Evolutionary conservation across 2,888 invertebrate genomes (phyloP), one percentile per base, ranked within the genome.

Genomic region (Hipparchia sbordonii): DNA sequence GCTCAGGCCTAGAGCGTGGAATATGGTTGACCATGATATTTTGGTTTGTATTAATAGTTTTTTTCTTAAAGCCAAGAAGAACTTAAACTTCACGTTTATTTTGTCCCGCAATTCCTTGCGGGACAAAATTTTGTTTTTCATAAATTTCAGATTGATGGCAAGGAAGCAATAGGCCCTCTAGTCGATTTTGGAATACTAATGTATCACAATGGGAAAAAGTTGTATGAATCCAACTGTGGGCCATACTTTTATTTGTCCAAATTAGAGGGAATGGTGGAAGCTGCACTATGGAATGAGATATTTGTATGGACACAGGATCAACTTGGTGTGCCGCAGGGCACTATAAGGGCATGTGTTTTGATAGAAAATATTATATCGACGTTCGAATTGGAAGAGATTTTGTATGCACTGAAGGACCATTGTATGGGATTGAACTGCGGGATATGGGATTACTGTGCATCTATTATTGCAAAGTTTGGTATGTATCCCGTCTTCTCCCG

Each of bases 231-330:
- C 0, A 94, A 93, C 75, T 93, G 94, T 76, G 96, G 96, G 0
- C 96, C 96, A 3, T 96, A 94, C 81, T 96, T 96, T 84, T 96
- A 96, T 82, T 87, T 96, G n/a, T 96, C 96, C 0, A 96, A 96
- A 77, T 76, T 96, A 54, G 96, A 96, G 86, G 94, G 95, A 2
- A 92, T 95, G 2, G 86, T 89, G 0, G 96, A 97, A 84, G 96
- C 96, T 0, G 85, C 87, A 75, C 85, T 97, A 3, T 96, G 96
- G 96, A 95, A 96, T 78, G 94, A 95, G 8, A 95, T 96, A 77
- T 96, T 97, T 80, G 82, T 94, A 7, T 96, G 95, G 95, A 85
- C 95, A 2, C 95, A 95, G 82, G 83, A 87, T 0, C 87, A 91
- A 80, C 84, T 96, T 0, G 89, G 87, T 0, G 82, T 96, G 48